Conservation (phyloP, 2,888 invertebrate species). For the Eubasilissa splendida region DNA sequence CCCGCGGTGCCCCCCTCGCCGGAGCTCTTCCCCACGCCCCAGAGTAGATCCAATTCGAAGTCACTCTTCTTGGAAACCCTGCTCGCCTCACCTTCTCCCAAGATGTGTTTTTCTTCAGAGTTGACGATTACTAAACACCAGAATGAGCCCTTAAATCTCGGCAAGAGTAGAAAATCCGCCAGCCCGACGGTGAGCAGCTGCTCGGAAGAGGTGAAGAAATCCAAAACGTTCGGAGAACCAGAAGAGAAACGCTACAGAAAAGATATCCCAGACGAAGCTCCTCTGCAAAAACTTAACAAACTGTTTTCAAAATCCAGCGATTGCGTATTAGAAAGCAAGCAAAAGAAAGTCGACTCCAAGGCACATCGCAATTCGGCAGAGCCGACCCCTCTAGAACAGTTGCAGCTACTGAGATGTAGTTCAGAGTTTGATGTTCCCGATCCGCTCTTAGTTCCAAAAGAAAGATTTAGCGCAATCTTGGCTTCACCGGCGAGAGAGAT, state of each 20-base stretch:
- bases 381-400: constrained; percentile 79
- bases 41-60: constrained; percentile 68
- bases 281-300: constrained; percentile 66
- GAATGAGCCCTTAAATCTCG: constrained; percentile 80
- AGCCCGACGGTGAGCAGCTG: constrained; percentile 84
- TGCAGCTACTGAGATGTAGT: constrained; percentile 79
- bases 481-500: constrained; percentile 84
- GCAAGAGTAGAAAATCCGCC: constrained; percentile 77
- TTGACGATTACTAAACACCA: constrained; percentile 73
- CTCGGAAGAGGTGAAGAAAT: constrained; percentile 79
- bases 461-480: constrained; percentile 80
- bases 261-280: constrained; percentile 63
- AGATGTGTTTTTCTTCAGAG: constrained; percentile 73
- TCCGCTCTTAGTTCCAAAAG: constrained; percentile 86
- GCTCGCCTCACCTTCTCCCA: constrained; percentile 74
- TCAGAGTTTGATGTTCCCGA: constrained; percentile 83
- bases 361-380: constrained; percentile 66
- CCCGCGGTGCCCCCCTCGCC: constrained; percentile 81
- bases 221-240: constrained; percentile 71
- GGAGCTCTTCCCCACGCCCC: constrained; percentile 74
- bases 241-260: constrained; percentile 67
- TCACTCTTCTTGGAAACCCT: constrained; percentile 76
- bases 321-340: constrained; percentile 57
- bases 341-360: constrained; percentile 60
- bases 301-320: constrained; percentile 66